Evolutionary conservation across 2,113 vertebrate species (phyloP), one percentile per base, ranked within the genome.

Genomic region (Carettochelys insculpta): DNA sequence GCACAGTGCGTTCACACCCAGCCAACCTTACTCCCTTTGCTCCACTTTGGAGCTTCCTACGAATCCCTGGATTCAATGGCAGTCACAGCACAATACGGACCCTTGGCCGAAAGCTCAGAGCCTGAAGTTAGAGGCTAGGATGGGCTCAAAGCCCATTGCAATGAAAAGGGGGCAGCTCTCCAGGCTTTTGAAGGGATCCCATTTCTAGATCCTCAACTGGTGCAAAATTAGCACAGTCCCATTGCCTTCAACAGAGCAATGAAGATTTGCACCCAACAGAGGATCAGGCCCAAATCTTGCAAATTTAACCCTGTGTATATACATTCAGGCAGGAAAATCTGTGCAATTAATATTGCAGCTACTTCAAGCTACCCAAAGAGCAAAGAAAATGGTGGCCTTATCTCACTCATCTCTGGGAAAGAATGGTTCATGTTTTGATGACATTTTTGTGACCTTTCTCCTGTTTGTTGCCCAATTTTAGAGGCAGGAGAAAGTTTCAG

Each of bases 121-220:
- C n/a, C 22, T 20, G 2, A 20, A 34, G 71, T 3, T 1, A 1
- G 0, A 50, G 51, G 38, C 58, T 2, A 27, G 43, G 6, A 6
- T 11, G 29, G 7, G 50, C 22, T 43, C 3, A 1, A 22, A 25
- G 2, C 4, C 38, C 38, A 43, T 29, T 48, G 29, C 22, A 20
- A 4, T 2, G 13, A 58, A 50, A 41, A 14, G 11, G 5, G 24
- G 51, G 5, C 6, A 10, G 11, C 17, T 9, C 1, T 2, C 41
- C 52, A 12, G 38, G 17, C 31, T 68, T 68, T 38, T 20, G 38
- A 10, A 24, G 19, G 41, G 38, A n/a, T 19, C 68, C 38, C 19
- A 41, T 71, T 38, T 71, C 20, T 71, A 22, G 20, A 71, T 41
- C 68, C 38, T 43, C 68, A 41, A 71, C 8, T 11, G 68, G 38